Evolutionary conservation across 2,113 vertebrate species (phyloP), one percentile per base, ranked within the genome.

Genomic region (Sarotherodon lohbergeri): DNA sequence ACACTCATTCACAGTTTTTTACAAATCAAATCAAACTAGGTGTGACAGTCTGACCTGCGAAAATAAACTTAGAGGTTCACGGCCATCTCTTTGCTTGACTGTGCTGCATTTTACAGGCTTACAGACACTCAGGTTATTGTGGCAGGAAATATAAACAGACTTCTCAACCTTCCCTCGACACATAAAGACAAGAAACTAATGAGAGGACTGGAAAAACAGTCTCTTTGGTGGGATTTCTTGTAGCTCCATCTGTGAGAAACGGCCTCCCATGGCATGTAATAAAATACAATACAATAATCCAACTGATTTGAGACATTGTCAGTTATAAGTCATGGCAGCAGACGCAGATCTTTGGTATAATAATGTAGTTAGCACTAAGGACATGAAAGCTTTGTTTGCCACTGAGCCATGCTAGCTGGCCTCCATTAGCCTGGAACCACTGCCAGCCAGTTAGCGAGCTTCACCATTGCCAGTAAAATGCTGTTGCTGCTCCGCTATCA

Each of bases 11-110:
- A 83, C 81, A 90, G 91, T 90, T 85, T 91, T 94, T 91, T 34
- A 84, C 87, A 68, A 89, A 94, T 90, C 81, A 93, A 94, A 92
- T 93, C 93, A 95, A 93, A 92, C 89, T 61, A 81, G 82, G 88
- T 92, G 91, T 94, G 91, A 90, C 39, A 54, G 59, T 55, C 88
- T 93, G 94, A 90, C 92, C 80, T 94, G 82, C 92, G 86, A 88
- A 96, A 95, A 95, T 93, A 96, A 95, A 95, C 92, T 50, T 12
- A 54, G 80, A 55, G 63, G 16, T 54, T 61, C 79, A 39, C 48
- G 12, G 43, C 81, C 19, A 56, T 50, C 24, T 27, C 56, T 90
- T 27, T 46, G 48, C 63, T 10, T 83, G 66, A 84, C 68, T 24
- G 73, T 87, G 17, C 27, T 6, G 27, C 85, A 86, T 84, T 79